A percentile compares a stretch with the other conserved stretches of the same genome.
Conservation (phyloP, 2,888 invertebrate species). For the Himalopsyche anomala region DNA sequence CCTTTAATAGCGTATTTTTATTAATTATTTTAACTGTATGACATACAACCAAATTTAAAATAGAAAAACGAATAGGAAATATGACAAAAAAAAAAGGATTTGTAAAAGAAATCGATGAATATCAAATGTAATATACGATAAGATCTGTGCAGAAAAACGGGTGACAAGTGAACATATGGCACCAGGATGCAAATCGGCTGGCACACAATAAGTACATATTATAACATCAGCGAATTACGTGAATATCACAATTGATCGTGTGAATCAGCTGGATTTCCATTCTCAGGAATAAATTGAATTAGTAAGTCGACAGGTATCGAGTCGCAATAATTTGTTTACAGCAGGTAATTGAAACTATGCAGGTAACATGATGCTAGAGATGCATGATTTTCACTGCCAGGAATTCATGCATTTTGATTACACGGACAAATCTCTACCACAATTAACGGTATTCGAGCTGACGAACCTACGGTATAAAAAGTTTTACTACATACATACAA, state of each 20-base stretch:
- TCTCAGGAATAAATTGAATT: conserved; percentile 34
- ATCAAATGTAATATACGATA: no score
- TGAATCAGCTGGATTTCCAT: conserved; percentile 28
- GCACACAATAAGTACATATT: background rate
- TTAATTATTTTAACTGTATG: no score
- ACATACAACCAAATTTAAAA: no score
- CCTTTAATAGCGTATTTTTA: no score
- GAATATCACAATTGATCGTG: conserved; percentile 12
- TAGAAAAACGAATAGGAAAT: no score
- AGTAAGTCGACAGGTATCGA: conserved; percentile 11
- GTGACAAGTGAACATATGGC: background rate
- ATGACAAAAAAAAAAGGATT: no score
- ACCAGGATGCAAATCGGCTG: conserved; percentile 14
- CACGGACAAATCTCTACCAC: no score
- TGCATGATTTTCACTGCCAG: background rate
- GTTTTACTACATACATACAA: no score
- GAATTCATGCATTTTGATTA: no score
- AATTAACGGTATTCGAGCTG: no score
- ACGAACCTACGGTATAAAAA: no score
- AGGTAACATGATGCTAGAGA: conserved; percentile 15
- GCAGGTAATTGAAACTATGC: conserved; percentile 35
- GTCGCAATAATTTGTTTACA: conserved; percentile 17
- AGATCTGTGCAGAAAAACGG: background rate
- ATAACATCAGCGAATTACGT: conserved; percentile 4
- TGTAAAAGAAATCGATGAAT: no score